Evolutionary conservation across 2,113 vertebrate genomes (phyloP).

Genomic region (Mesoclemmys tuberculata): DNA sequence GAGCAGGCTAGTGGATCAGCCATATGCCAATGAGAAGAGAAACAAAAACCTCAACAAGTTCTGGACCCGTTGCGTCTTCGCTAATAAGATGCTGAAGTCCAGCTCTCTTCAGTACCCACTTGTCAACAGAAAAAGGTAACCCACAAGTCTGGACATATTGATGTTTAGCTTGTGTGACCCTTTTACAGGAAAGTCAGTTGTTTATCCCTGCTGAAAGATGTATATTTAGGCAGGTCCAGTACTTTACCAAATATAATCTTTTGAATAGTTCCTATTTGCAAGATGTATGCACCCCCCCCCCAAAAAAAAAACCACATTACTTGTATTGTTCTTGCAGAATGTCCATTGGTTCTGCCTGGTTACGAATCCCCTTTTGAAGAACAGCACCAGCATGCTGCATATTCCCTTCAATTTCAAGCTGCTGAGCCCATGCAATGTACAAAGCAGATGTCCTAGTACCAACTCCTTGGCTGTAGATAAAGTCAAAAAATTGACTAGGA

Average conservation of each 20-base stretch:
- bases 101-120: too few relatives aligned
- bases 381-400: constrained; percentile 74
- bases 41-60: background rate
- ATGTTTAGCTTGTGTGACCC: background rate
- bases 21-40: background rate
- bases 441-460: constrained; percentile 79
- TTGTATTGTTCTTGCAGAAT: constrained; percentile 79
- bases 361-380: constrained; percentile 82
- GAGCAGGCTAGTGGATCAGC: background rate
- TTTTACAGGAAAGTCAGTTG: background rate
- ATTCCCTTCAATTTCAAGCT: constrained; percentile 77
- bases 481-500: constrained; percentile 77
- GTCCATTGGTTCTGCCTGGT: constrained; percentile 81
- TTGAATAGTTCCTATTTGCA: background rate
- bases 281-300: too few relatives aligned
- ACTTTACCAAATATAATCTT: background rate
- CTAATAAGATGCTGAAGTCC: too few relatives aligned
- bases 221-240: too few relatives aligned
- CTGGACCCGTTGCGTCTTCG: background rate
- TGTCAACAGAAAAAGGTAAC: background rate
- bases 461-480: constrained; percentile 79
- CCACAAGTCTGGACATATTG: background rate
- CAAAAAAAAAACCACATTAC: constrained; percentile 57
- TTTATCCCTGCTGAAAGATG: background rate
- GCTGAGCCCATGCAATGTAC: constrained; percentile 84